Conservation (phyloP, 2,113 vertebrate genomes). For the Thomomys bottae region DNA sequence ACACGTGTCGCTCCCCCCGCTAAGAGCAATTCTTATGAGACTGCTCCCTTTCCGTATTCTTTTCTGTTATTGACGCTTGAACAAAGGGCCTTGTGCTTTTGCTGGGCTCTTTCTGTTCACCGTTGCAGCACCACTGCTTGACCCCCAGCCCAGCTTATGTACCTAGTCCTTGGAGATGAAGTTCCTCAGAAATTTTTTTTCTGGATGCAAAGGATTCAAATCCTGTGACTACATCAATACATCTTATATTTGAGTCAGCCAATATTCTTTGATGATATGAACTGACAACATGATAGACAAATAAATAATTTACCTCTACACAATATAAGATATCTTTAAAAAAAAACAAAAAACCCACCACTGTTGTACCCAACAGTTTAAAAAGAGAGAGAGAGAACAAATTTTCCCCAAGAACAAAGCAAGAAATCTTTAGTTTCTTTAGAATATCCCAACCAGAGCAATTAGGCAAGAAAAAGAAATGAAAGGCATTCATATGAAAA, state of each 20-base stretch:
- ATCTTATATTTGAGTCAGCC: neutral
- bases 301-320: neutral
- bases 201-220: neutral
- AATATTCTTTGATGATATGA: neutral
- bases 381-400: neutral
- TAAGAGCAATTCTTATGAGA: neutral
- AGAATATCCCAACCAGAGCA: neutral
- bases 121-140: too few species aligned
- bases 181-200: too few species aligned
- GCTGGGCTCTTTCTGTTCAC: too few species aligned
- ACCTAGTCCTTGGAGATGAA: too few species aligned
- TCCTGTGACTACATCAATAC: neutral
- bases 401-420: neutral
- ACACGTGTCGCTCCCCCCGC: neutral
- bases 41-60: neutral
- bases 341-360: neutral
- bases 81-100: too few species aligned
- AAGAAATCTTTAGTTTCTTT: neutral
- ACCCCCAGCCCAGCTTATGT: too few species aligned
- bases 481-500: neutral
- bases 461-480: neutral
- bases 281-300: neutral
- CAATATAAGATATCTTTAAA: neutral
- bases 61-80: neutral
- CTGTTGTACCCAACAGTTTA: neutral